These are phyloP conservation scores for Yponomeuta cagnagella DNA, from an alignment of 2,888 invertebrate species.

Conservation along the genomic window DNA sequence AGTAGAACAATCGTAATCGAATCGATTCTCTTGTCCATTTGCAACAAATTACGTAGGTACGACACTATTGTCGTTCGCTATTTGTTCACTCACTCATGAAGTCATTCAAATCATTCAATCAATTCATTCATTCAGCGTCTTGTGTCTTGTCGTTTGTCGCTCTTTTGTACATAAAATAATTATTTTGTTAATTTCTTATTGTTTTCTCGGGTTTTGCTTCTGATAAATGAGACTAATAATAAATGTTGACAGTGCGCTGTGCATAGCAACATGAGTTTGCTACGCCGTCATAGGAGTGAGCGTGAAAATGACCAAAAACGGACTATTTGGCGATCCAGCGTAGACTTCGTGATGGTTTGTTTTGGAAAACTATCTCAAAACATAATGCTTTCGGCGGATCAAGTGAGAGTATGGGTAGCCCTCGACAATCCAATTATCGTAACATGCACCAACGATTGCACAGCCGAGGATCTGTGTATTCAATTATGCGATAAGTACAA, in stretches of 20 bases:
- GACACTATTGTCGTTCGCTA: no score
- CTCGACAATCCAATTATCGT: slow-evolving; percentile 54
- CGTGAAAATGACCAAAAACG: background rate
- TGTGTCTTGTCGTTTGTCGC: background rate
- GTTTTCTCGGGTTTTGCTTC: background rate
- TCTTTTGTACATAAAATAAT: background rate
- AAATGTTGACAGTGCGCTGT: background rate
- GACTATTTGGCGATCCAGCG: background rate
- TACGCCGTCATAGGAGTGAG: background rate
- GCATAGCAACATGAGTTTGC: background rate
- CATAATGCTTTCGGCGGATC: slow-evolving; percentile 29
- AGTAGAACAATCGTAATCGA: no score
- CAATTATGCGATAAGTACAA: slow-evolving; percentile 81
- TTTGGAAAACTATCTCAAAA: slow-evolving; percentile 25
- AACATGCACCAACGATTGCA: slow-evolving; percentile 58
- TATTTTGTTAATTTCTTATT: background rate
- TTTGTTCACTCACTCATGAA: no score
- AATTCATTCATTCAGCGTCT: no score
- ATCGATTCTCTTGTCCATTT: no score
- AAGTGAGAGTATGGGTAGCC: slow-evolving; percentile 58
- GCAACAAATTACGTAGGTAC: no score
- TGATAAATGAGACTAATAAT: background rate
- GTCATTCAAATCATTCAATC: no score
- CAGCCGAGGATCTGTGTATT: slow-evolving; percentile 83
- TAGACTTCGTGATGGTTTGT: slow-evolving; percentile 24